These are phyloP conservation scores for Nicator chloris DNA, from an alignment of 2,113 vertebrate species.

Conservation along the genomic window DNA sequence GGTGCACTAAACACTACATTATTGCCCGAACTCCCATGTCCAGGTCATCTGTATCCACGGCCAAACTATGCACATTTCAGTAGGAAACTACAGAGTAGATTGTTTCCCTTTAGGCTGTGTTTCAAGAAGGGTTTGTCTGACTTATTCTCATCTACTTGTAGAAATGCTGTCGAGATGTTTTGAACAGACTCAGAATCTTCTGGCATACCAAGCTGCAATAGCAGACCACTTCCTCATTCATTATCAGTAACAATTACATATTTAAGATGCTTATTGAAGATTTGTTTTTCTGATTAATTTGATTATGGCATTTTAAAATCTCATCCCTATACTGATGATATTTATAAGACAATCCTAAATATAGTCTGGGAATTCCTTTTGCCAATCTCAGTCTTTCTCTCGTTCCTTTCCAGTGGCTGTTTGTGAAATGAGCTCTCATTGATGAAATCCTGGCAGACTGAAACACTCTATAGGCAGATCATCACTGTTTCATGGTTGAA, in stretches of 20 bases:
- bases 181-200: background rate
- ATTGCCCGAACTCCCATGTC: rapidly evolving
- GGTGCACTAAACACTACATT: background rate
- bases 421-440: background rate
- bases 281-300: background rate
- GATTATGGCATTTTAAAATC: background rate
- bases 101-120: background rate
- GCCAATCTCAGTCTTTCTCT: background rate
- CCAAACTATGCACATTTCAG: background rate
- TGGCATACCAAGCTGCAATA: no score
- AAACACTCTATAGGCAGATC: background rate
- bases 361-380: background rate
- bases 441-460: background rate
- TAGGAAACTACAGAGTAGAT: background rate
- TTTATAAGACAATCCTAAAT: background rate
- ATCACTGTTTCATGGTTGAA: background rate
- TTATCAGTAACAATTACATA: background rate
- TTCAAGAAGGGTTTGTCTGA: background rate
- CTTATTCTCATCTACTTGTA: background rate
- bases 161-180: background rate
- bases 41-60: background rate
- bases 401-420: background rate
- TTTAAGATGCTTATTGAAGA: background rate
- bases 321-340: background rate
- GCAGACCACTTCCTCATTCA: background rate